Evolutionary conservation across 2,888 invertebrate species (phyloP), one percentile per base, ranked within the genome.

Genomic region (Achlya flavicornis): DNA sequence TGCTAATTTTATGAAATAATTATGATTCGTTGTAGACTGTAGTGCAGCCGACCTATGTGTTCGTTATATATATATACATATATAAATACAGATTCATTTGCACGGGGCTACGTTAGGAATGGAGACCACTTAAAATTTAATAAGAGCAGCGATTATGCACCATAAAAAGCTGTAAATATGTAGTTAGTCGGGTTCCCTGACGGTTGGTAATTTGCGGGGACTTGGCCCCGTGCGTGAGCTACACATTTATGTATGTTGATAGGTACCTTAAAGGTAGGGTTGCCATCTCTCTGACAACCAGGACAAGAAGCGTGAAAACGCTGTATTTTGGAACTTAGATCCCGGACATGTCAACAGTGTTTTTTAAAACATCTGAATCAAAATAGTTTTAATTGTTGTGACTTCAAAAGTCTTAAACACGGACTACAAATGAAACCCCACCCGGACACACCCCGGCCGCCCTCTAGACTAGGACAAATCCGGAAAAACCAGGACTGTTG

Each of bases 121-220:
- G 88, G 89, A 84, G 88, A 86, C 88, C 87, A 91, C 87, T 92
- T 91, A 90, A 86, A 89, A 86, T 92, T 91, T 93, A 93, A 92
- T 93, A 92, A 90, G 92, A 90, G 84, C 88, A 81, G 88, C 91
- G 88, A 93, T 93, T 93, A 93, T 88, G 88, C 68, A 76, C 81
- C 86, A 88, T 93, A 93, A 92, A 93, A 84, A 70, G 90, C 84
- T 75, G 86, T 93, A 93, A 93, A 93, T 85, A 79, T 87, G 90
- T 92, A 87, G 92, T 92, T 92, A 91, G 87, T 73, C 72, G 78
- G 80, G 86, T 85, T 89, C 87, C 88, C 83, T 76, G 77, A 67
- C 78, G 71, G 74, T 66, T 66, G 19, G 81, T 77, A 85, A 88
- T 85, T 87, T 86, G 85, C 84, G 74, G 75, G 73, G 78, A 70